These are phyloP conservation scores for Drosophila phalerata DNA, from an alignment of 2,888 invertebrate species.

Conservation along the genomic window DNA sequence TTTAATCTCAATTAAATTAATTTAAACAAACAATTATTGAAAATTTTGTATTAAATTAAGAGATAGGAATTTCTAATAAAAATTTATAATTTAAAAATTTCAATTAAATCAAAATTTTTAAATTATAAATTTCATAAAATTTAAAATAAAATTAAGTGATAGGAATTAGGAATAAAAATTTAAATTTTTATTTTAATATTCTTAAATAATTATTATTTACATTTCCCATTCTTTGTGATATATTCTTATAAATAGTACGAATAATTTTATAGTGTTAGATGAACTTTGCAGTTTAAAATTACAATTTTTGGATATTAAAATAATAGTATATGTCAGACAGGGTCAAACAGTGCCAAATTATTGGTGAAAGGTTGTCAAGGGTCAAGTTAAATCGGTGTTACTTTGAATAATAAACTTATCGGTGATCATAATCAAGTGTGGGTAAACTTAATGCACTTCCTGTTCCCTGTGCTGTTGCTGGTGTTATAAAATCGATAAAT, in stretches of 20 bases:
- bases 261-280: too few species aligned
- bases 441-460: conserved; percentile 44
- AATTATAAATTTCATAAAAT: background rate
- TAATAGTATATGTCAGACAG: background rate
- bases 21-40: background rate
- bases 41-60: background rate
- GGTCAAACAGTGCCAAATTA: conserved; percentile 10
- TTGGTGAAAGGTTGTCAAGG: conserved; percentile 5
- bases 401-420: conserved; percentile 39
- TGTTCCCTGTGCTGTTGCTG: conserved; percentile 1
- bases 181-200: background rate
- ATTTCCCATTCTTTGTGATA: too few species aligned
- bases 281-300: too few species aligned
- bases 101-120: background rate
- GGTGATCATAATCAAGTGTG: conserved; percentile 34
- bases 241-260: too few species aligned
- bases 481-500: conserved; percentile 48
- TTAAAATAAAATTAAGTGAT: background rate
- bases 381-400: conserved; percentile 12
- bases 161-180: background rate
- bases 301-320: background rate
- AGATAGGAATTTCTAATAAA: too few species aligned
- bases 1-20: background rate
- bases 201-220: background rate
- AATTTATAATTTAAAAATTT: too few species aligned